Evolutionary conservation across 2,113 vertebrate species (phyloP).

Genomic region (Oophaga pumilio): DNA sequence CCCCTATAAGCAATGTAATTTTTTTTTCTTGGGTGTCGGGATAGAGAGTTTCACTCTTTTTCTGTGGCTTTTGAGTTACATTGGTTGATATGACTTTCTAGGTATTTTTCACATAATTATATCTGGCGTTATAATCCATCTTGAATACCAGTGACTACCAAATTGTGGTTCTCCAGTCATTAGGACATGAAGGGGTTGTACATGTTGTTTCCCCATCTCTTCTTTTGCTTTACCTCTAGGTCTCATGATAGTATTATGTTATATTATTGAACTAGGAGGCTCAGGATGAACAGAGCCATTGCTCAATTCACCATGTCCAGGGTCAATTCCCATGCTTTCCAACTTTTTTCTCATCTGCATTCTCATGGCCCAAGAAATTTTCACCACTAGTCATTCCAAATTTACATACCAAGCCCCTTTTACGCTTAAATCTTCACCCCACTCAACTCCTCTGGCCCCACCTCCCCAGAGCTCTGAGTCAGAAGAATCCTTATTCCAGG

Average conservation of each 20-base stretch:
- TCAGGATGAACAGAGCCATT: neutral
- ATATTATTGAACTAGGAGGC: neutral
- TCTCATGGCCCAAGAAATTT: no score
- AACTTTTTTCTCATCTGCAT: no score
- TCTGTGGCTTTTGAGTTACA: neutral
- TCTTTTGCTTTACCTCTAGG: neutral
- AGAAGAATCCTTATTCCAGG: no score
- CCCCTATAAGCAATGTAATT: neutral
- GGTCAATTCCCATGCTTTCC: no score
- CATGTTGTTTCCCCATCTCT: neutral
- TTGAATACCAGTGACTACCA: neutral
- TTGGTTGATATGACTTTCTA: neutral
- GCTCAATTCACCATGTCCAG: neutral
- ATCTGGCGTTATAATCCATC: conserved; percentile 3
- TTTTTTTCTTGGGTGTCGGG: no score
- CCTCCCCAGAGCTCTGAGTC: no score
- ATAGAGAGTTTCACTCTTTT: neutral
- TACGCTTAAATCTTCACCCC: no score
- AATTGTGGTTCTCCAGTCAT: neutral
- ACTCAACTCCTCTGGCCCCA: no score
- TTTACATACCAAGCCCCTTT: no score
- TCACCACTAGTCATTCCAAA: no score
- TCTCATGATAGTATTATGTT: neutral
- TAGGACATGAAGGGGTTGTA: neutral
- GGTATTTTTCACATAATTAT: conserved; percentile 21